Evolutionary conservation across 2,888 invertebrate genomes (phyloP).

Genomic region (Parnassius smintheus): DNA sequence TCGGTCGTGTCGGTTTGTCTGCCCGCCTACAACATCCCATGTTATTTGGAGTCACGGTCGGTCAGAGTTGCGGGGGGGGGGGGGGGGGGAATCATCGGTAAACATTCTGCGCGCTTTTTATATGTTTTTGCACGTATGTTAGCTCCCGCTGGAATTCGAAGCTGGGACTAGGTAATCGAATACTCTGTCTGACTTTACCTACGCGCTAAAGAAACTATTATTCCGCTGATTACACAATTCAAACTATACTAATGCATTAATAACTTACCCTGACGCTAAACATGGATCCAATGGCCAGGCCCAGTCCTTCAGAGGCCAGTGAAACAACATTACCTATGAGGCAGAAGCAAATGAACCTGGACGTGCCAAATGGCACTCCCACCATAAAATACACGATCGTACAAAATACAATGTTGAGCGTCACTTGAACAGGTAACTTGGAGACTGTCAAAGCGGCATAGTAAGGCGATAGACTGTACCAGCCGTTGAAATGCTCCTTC

Average conservation of each 20-base stretch:
- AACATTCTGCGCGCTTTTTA: no score
- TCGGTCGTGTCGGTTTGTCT: no score
- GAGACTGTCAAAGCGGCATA: constrained; percentile 84
- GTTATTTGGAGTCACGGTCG: no score
- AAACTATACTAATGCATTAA: not conserved
- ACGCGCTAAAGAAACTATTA: no score
- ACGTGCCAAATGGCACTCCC: constrained; percentile 84
- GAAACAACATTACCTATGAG: constrained; percentile 85
- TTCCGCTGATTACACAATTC: no score
- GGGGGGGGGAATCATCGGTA: no score
- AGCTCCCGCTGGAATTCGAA: no score
- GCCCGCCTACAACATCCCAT: no score
- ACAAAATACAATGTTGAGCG: constrained; percentile 81
- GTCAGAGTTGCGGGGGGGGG: no score
- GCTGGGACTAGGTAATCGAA: no score
- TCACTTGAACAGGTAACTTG: constrained; percentile 81
- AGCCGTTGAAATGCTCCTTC: constrained; percentile 86
- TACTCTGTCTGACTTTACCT: no score
- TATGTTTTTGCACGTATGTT: no score
- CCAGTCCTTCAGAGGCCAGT: constrained; percentile 89
- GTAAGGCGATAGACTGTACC: constrained; percentile 84
- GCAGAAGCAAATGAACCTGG: constrained; percentile 85
- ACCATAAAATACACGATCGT: constrained; percentile 83
- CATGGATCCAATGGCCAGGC: constrained; percentile 87
- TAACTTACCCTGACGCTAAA: constrained; percentile 83